phyloP scores from a whole-genome alignment of 2,888 invertebrate genomes.

The Heliconius hortense region DNA sequence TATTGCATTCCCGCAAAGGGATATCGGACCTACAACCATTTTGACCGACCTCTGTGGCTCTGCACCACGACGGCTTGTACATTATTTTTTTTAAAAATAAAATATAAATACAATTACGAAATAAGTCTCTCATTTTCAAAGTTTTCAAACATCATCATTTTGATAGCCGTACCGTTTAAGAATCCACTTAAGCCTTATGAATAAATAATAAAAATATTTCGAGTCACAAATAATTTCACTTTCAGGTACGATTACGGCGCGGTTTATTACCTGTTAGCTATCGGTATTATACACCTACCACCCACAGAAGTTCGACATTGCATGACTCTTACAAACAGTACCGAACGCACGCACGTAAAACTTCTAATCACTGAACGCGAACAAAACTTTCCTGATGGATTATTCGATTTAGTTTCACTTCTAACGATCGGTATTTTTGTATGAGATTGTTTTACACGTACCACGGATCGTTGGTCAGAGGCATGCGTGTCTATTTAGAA shows the following conservation, averaged over 20 bases:
- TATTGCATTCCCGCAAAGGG: too few relatives aligned
- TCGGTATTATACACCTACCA: slow-evolving; percentile 26
- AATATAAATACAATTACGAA: neutral
- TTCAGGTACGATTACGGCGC: slow-evolving; percentile 45
- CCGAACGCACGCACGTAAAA: slow-evolving; percentile 66
- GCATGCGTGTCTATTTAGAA: slow-evolving; percentile 31
- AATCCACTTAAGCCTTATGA: slow-evolving; percentile 22
- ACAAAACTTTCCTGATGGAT: slow-evolving; percentile 69
- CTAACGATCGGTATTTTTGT: slow-evolving; percentile 50
- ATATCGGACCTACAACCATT: too few relatives aligned
- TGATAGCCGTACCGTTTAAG: neutral
- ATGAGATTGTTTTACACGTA: slow-evolving; percentile 39
- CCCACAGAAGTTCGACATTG: slow-evolving; percentile 52
- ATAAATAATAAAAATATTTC: slow-evolving; percentile 39
- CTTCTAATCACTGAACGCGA: slow-evolving; percentile 64
- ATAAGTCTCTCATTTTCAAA: neutral
- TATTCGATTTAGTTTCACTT: slow-evolving; percentile 79
- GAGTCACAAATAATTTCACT: slow-evolving; percentile 46
- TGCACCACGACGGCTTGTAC: neutral
- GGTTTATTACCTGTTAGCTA: slow-evolving; percentile 25
- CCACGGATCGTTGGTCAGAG: slow-evolving; percentile 40
- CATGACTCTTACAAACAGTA: slow-evolving; percentile 59
- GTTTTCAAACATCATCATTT: neutral
- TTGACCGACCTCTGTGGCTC: too few relatives aligned
- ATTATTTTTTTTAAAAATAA: neutral